Percentiles rank a stretch among this genome's conserved stretches.
Conservation (phyloP, 1,140 invertebrate species). For the Callitettix versicolor region DNA sequence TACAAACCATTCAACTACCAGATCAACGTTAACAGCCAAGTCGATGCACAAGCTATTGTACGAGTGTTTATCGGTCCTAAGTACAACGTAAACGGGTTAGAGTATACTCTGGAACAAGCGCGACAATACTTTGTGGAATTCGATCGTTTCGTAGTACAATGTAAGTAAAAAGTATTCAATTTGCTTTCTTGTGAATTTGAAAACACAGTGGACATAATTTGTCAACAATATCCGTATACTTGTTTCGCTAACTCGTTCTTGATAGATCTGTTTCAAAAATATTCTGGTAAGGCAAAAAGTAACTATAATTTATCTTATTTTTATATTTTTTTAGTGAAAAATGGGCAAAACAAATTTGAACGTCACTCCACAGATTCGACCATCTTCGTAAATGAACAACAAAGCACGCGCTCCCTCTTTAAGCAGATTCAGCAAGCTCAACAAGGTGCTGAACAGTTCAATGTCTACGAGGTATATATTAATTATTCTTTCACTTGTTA, state of each 20-base stretch:
- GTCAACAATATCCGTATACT: too few relatives aligned
- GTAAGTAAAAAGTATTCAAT: conserved; percentile 12
- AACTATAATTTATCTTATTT: too few relatives aligned
- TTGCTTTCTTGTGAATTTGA: too few relatives aligned
- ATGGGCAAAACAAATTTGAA: conserved; percentile 9
- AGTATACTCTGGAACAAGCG: conserved; percentile 24
- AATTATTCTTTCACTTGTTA: not conserved
- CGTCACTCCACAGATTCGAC: conserved; percentile 5
- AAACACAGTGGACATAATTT: too few relatives aligned
- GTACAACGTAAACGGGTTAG: conserved; percentile 43
- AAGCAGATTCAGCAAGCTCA: conserved; percentile 41
- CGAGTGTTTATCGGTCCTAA: conserved; percentile 60
- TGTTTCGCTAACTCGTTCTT: too few relatives aligned
- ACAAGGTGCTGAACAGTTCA: conserved; percentile 26
- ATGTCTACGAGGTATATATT: not conserved
- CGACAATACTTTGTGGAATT: conserved; percentile 28
- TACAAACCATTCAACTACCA: conserved; percentile 51
- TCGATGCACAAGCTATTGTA: conserved; percentile 40
- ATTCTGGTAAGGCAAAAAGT: too few relatives aligned
- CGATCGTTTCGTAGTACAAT: conserved; percentile 29
- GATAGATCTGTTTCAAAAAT: too few relatives aligned
- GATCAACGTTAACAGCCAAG: conserved; percentile 44
- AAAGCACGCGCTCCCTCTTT: conserved; percentile 39
- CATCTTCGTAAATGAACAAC: not conserved
- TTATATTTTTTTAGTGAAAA: not conserved